Percentiles rank a stretch among this genome's conserved stretches.
Evolutionary conservation across 2,888 invertebrate species (phyloP).

Genomic region (Harpalus rubripes): DNA sequence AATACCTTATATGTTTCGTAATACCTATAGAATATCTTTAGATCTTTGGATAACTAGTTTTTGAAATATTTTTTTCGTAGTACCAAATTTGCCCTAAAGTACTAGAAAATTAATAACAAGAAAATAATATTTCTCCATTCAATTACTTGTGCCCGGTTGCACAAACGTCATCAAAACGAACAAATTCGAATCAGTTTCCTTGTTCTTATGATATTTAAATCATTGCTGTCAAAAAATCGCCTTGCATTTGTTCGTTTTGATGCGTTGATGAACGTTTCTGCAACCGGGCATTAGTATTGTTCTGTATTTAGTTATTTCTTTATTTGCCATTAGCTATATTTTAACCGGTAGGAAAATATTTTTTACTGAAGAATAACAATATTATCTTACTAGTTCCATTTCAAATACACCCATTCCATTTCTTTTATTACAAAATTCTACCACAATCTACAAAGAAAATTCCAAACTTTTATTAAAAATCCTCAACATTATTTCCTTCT

Average conservation of each 20-base stretch:
- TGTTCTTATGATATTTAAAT: too few species aligned
- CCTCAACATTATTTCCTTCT: constrained; percentile 41
- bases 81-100: not conserved
- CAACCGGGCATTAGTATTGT: too few species aligned
- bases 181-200: too few species aligned
- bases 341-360: too few species aligned
- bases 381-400: not conserved
- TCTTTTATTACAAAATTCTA: not conserved
- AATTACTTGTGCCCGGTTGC: too few species aligned
- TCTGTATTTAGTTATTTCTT: not conserved
- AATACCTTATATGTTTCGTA: too few species aligned
- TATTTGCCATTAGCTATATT: not conserved
- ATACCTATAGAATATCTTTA: too few species aligned
- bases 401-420: not conserved
- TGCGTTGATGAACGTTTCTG: too few species aligned
- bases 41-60: too few species aligned
- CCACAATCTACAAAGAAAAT: not conserved
- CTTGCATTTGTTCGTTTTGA: too few species aligned
- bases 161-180: too few species aligned
- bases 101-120: not conserved
- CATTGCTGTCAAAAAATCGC: too few species aligned
- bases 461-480: constrained; percentile 1
- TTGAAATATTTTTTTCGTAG: not conserved
- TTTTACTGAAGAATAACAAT: not conserved
- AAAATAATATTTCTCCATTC: not conserved